Conservation (phyloP, 30 jellyfish, hydroid and myxozoan genomes). For the Clytia hemisphaerica region DNA sequence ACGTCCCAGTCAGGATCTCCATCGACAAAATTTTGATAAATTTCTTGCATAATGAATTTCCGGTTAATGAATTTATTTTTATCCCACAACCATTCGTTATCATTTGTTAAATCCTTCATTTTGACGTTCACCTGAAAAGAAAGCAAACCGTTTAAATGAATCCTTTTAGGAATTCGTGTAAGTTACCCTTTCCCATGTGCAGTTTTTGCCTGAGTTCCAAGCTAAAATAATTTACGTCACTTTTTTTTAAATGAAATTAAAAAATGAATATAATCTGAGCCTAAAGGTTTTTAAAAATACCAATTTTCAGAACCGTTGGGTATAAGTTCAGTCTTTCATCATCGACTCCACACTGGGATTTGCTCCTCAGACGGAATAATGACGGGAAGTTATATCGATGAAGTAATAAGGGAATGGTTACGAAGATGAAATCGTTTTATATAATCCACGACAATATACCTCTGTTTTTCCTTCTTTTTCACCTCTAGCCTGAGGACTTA, state of each 20-base stretch:
- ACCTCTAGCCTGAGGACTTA: slow-evolving; percentile 96
- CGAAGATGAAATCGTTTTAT: too few relatives aligned
- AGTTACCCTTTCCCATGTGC: too few relatives aligned
- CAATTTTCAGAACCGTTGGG: too few relatives aligned
- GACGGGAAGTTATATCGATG: too few relatives aligned
- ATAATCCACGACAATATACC: too few relatives aligned
- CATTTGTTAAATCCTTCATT: slow-evolving; percentile 70
- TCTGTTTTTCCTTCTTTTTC: slow-evolving; percentile 79
- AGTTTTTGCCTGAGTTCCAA: background rate
- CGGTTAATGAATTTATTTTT: slow-evolving; percentile 76
- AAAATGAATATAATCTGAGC: too few relatives aligned
- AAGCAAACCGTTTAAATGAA: background rate
- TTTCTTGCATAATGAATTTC: slow-evolving; percentile 85
- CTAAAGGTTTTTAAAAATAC: too few relatives aligned
- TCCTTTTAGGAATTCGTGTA: too few relatives aligned
- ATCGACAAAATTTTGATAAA: slow-evolving; percentile 72
- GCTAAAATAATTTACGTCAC: background rate
- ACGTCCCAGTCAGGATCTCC: slow-evolving; percentile 84
- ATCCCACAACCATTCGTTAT: slow-evolving; percentile 96
- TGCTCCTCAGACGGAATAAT: too few relatives aligned
- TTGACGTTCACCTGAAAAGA: slow-evolving; percentile 63
- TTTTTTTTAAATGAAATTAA: background rate
- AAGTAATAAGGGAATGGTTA: too few relatives aligned
- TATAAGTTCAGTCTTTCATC: too few relatives aligned
- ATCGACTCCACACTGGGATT: too few relatives aligned